Percentiles rank a stretch among this genome's conserved stretches.
phyloP scores from a whole-genome alignment of 2,113 vertebrate species.

The Alexandromys fortis region DNA sequence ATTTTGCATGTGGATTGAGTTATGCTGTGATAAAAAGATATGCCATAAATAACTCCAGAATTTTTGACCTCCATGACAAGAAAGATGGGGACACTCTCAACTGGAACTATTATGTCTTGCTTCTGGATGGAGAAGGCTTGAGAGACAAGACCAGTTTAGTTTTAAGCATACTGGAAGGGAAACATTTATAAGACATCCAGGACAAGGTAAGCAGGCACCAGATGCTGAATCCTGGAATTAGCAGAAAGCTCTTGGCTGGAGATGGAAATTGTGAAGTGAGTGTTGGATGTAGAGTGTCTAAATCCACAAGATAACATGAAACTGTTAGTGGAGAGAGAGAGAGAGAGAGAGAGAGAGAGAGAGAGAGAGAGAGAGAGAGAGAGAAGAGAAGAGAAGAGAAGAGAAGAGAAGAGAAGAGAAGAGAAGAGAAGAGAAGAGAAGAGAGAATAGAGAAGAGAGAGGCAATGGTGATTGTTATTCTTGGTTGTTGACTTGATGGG shows the following conservation, averaged over 20 bases:
- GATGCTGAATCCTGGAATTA: background rate
- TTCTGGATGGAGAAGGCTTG: background rate
- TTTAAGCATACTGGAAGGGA: background rate
- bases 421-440: no score
- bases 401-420: no score
- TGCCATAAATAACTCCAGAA: background rate
- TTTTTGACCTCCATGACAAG: background rate
- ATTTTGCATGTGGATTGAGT: background rate
- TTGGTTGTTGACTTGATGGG: background rate
- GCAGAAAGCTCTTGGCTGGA: background rate
- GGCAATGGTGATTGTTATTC: background rate
- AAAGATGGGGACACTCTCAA: background rate
- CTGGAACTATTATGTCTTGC: background rate
- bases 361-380: background rate
- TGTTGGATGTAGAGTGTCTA: background rate
- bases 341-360: conserved; percentile 2
- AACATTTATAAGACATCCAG: background rate
- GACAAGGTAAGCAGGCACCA: background rate
- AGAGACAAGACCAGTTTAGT: background rate
- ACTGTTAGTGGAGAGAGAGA: background rate
- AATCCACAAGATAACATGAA: background rate
- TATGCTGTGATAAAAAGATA: background rate
- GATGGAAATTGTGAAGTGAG: background rate
- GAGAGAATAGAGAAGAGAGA: background rate
- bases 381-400: no score